Evolutionary conservation across 2,888 invertebrate genomes (phyloP).

Genomic region (Latrodectus hesperus): DNA sequence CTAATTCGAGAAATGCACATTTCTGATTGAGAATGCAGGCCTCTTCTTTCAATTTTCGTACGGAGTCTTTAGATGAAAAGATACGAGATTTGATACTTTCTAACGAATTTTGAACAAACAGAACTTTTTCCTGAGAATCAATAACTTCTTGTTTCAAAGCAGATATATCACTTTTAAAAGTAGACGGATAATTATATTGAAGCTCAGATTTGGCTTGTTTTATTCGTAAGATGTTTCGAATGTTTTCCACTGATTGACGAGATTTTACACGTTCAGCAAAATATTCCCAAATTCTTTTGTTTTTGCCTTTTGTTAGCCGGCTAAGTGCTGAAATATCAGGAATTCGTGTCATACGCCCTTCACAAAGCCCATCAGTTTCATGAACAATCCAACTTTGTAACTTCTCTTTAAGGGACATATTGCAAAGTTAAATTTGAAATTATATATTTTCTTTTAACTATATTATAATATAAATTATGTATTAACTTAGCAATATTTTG

Average conservation of each 20-base stretch:
- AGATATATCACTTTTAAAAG: neutral
- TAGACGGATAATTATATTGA: neutral
- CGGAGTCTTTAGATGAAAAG: neutral
- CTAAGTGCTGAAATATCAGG: neutral
- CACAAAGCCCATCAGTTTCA: neutral
- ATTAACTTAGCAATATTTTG: no score
- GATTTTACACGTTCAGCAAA: neutral
- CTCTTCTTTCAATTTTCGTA: neutral
- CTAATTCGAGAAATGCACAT: neutral
- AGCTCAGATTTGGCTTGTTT: neutral
- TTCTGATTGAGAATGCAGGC: constrained; percentile 5
- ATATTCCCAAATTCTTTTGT: constrained; percentile 3
- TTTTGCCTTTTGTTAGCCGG: constrained; percentile 7
- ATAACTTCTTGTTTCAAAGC: neutral
- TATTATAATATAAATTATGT: no score
- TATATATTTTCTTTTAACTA: no score
- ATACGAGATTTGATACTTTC: neutral
- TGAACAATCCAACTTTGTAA: constrained; percentile 5
- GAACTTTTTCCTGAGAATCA: neutral
- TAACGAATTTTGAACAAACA: neutral
- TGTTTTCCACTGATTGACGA: neutral
- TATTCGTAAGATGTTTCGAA: neutral
- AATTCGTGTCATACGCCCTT: neutral
- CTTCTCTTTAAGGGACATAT: neutral
- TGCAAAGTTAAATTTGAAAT: no score